Conservation (phyloP, 2,113 vertebrate genomes). For the Sceloporus undulatus region DNA sequence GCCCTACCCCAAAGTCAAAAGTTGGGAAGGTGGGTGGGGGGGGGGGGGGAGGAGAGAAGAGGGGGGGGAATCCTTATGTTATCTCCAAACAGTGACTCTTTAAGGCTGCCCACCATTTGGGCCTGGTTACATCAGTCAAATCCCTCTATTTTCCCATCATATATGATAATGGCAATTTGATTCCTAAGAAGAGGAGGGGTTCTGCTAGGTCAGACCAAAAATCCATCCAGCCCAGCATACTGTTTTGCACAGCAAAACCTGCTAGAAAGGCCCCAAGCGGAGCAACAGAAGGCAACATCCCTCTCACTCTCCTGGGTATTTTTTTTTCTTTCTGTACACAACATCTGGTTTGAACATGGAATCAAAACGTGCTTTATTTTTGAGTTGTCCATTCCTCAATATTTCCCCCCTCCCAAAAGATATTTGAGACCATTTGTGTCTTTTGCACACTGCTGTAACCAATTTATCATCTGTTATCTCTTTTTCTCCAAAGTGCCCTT, state of each 20-base stretch:
- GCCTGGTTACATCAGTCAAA: background rate
- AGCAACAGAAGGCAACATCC: background rate
- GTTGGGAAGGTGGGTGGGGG: background rate
- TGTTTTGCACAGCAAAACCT: background rate
- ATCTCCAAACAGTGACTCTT: background rate
- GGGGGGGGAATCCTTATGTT: background rate
- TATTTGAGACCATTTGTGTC: background rate
- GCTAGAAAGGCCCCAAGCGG: background rate
- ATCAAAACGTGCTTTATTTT: background rate
- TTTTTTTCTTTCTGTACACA: too few relatives aligned
- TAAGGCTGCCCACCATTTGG: background rate
- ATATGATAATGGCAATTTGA: background rate
- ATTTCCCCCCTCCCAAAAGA: background rate
- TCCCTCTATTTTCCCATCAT: background rate
- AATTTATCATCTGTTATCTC: background rate
- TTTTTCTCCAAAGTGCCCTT: background rate
- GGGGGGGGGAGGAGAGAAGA: too few relatives aligned
- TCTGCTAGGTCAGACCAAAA: background rate
- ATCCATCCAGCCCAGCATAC: background rate
- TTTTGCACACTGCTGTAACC: background rate
- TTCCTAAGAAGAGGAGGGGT: background rate
- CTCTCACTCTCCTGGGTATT: background rate
- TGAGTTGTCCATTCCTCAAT: background rate
- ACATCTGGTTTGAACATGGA: background rate
- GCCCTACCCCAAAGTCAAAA: too few relatives aligned